Evolutionary conservation across 2,797 vertebrate genomes (phyloP).

Genomic region (Anableps anableps): DNA sequence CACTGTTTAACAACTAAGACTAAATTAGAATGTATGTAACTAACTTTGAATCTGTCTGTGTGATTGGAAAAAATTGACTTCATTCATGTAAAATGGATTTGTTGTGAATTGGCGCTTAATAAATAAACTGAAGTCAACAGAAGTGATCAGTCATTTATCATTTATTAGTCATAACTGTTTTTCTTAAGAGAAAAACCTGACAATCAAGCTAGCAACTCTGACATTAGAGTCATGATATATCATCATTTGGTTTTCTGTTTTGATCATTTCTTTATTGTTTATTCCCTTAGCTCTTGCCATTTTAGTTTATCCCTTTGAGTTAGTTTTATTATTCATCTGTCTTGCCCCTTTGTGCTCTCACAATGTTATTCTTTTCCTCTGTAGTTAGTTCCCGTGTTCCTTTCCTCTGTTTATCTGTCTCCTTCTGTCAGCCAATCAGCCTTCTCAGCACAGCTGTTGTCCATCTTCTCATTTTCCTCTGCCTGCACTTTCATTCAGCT

Average conservation of each 20-base stretch:
- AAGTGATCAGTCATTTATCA: neutral
- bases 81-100: neutral
- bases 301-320: neutral
- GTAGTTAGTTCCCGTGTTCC: neutral
- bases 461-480: neutral
- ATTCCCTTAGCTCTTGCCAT: neutral
- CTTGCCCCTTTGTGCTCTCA: neutral
- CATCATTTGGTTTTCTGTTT: neutral
- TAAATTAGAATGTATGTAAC: neutral
- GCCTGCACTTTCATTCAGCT: too few species aligned
- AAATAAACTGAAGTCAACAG: neutral
- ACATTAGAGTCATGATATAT: neutral
- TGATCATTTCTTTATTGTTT: neutral
- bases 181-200: neutral
- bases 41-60: neutral
- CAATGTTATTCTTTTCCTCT: neutral
- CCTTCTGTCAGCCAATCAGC: neutral
- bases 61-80: neutral
- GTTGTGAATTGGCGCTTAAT: neutral
- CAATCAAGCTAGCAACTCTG: neutral
- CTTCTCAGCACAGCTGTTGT: neutral
- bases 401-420: neutral
- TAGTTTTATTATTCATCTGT: neutral
- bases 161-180: neutral
- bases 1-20: neutral